Base-by-base conservation (phyloP, 2,797 vertebrate species). In the Enteromius viviparus region DNA sequence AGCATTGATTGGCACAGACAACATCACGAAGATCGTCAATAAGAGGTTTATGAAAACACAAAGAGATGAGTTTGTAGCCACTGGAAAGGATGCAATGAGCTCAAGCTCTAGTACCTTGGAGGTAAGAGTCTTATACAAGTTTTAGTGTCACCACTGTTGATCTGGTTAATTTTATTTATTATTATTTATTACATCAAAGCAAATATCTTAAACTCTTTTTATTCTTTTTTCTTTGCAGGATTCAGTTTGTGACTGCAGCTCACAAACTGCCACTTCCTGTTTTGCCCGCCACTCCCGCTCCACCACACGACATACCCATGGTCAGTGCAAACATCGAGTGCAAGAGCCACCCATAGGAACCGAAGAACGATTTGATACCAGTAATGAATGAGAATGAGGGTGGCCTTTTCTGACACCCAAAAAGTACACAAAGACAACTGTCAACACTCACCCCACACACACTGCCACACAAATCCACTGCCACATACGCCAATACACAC, bases 291-390 rank as follows among this genome's bases (percentile, higher is more conserved):
- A 97, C 0, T 96, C 97, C 9, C 96, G 97, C 89, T 91, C 95
- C 5, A 76, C 94, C 0, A 6, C 93, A 51, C 97, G 97, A 85
- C 97, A 96, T 87, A 94, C 94, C 12, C 94, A 94, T 17, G 92
- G 94, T 87, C 97, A 96, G 86, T 99, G 98, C 94, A 97, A 95
- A 91, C 95, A 98, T 90, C 97, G 96, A 81, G 88, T 93, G 55
- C 86, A 90, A 0, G 98, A 99, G 14, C 87, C 94, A 65, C 70
- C 90, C 29, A 85, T 89, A 49, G 83, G 87, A 3, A 69, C 86
- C 0, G 97, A 98, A 80, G 98, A 99, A 90, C 96, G 95, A 90
- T 89, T 23, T 0, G 95, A 95, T 78, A 17, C 60, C 87, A 85
- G 81, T 87, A 85, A 84, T 12, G 93, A 97, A 92, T 93, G 96